phyloP scores from a whole-genome alignment of 2,888 invertebrate species.

The Stenurella melanura region DNA sequence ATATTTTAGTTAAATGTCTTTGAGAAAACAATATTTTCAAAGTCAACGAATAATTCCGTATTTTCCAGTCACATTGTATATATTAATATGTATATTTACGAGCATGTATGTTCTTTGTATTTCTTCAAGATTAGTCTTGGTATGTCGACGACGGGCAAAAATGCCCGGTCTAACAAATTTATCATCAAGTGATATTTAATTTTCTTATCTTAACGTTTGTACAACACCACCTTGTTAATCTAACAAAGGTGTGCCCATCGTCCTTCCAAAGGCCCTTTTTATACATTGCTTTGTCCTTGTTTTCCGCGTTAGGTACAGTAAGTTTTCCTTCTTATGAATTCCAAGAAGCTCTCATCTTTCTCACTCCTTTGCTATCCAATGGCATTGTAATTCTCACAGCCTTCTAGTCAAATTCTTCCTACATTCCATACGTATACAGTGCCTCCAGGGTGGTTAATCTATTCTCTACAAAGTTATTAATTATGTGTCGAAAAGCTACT shows the following conservation, averaged over 20 bases:
- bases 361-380: not conserved
- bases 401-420: constrained; percentile 9
- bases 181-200: not conserved
- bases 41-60: too few relatives aligned
- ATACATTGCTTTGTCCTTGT: constrained; percentile 10
- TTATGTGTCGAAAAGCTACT: constrained; percentile 35
- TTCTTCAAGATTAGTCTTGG: not conserved
- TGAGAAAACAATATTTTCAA: too few relatives aligned
- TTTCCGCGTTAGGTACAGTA: not conserved
- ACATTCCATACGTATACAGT: constrained; percentile 31
- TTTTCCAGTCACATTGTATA: not conserved
- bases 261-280: constrained; percentile 5
- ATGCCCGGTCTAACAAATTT: not conserved
- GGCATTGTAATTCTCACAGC: constrained; percentile 5
- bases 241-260: constrained; percentile 23
- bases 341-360: constrained; percentile 14
- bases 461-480: constrained; percentile 32
- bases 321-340: constrained; percentile 28
- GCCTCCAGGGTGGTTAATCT: constrained; percentile 30
- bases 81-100: not conserved
- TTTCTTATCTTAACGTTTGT: constrained; percentile 2
- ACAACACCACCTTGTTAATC: constrained; percentile 29
- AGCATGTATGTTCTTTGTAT: not conserved
- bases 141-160: not conserved
- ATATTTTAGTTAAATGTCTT: too few relatives aligned